These are phyloP conservation scores for Leptothorax acervorum DNA, from an alignment of 2,888 invertebrate species.

Conservation along the genomic window DNA sequence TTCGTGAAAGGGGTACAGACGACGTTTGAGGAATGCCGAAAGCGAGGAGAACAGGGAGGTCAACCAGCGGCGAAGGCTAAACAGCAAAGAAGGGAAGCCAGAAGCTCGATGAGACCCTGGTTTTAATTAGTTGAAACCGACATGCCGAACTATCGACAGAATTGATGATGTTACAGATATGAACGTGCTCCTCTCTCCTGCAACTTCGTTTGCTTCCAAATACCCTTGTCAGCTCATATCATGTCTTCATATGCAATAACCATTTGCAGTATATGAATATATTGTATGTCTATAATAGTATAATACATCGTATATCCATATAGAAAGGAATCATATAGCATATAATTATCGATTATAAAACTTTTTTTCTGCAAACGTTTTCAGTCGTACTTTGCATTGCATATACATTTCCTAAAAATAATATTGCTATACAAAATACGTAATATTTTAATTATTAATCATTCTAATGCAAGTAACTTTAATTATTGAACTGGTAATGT, in stretches of 20 bases:
- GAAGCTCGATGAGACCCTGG: slow-evolving; percentile 74
- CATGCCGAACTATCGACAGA: slow-evolving; percentile 83
- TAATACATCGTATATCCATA: background rate
- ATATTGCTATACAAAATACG: background rate
- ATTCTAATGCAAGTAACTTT: background rate
- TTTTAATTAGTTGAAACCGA: slow-evolving; percentile 85
- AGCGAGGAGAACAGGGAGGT: slow-evolving; percentile 62
- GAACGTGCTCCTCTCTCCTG: slow-evolving; percentile 65
- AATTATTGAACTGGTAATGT: background rate
- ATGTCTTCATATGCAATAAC: slow-evolving; percentile 13
- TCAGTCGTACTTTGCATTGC: background rate
- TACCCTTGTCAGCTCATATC: slow-evolving; percentile 52
- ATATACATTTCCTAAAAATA: background rate
- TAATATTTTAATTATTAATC: background rate
- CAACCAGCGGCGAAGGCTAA: slow-evolving; percentile 53
- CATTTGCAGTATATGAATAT: background rate
- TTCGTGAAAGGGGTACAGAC: slow-evolving; percentile 70
- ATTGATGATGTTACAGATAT: slow-evolving; percentile 85
- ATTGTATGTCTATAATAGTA: background rate
- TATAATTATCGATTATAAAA: background rate
- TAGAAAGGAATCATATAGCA: background rate
- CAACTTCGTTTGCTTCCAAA: slow-evolving; percentile 69
- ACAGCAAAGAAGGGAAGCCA: slow-evolving; percentile 59
- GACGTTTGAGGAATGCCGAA: slow-evolving; percentile 78
- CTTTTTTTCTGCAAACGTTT: background rate